Base-by-base conservation (phyloP, 2,888 invertebrate species). In the Apantesis nais region DNA sequence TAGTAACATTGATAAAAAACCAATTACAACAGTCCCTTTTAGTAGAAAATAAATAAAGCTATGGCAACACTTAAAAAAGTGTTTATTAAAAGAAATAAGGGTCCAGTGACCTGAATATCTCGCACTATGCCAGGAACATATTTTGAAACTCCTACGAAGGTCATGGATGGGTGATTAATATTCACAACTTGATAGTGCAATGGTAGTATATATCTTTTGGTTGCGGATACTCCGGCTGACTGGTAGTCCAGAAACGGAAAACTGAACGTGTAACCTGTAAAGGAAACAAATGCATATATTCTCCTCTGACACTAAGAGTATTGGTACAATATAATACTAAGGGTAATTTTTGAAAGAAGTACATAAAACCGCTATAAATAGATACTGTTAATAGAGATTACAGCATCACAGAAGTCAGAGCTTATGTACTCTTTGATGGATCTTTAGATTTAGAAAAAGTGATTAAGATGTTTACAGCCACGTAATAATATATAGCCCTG, bases 131-230 rank as follows among this genome's bases (percentile, higher is more conserved):
- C 94, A 72, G 93, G 97, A 95, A 92, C 97, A 96, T 96, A 96
- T 77, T 96, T 96, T 0, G 97, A 96, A 22, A 98, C 92, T 0
- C 98, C 98, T 62, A 98, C 94, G 78, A 98, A 96, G 66, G 96
- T 95, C 96, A 98, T 96, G 22, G 96, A 96, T 0, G 98, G 97
- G 79, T 96, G 96, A 68, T 96, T 95, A n/a, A 97, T 96, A 89
- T 98, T 97, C 65, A 98, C 96, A 67, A 97, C 92, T 82, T 98
- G 98, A 82, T 97, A 97, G 90, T 97, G 97, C 19, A 98, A 93
- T 0, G 97, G 97, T 60, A 95, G 92, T 8, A 98, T 95, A 73
- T 86, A 96, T 94, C 88, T 97, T 95, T 82, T 96, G 2, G 96
- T 95, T 0, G 96, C 93, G 0, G 90, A 93, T 58, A 98, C 61